Percentiles rank a stretch among this genome's conserved stretches.
Conservation (phyloP, 2,888 invertebrate species). For the Lutraria lutraria region DNA sequence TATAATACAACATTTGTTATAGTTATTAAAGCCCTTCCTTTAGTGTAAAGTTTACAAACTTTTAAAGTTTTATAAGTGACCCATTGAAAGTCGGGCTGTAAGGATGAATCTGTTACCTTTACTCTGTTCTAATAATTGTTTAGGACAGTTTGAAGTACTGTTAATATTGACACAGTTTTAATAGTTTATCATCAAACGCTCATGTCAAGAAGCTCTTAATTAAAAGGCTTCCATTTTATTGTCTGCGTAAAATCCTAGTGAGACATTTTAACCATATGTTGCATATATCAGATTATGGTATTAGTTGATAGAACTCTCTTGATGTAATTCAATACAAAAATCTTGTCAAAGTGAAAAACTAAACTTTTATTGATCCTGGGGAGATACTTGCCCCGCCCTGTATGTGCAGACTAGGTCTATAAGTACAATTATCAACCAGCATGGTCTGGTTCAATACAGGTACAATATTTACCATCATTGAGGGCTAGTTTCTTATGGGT, state of each 20-base stretch:
- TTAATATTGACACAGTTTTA: constrained; percentile 44
- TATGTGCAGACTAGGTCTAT: too few species aligned
- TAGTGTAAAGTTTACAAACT: too few species aligned
- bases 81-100: background rate
- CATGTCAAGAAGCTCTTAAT: constrained; percentile 46
- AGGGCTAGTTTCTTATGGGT: too few species aligned
- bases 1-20: too few species aligned
- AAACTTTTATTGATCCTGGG: constrained; percentile 13
- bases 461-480: too few species aligned
- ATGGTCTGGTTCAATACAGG: too few species aligned
- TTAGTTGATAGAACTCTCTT: constrained; percentile 41
- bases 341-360: background rate
- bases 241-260: background rate
- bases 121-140: background rate
- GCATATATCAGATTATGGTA: constrained; percentile 15
- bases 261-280: constrained; percentile 16
- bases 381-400: background rate
- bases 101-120: background rate
- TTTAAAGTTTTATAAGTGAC: background rate
- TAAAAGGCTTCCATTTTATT: constrained; percentile 31
- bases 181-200: constrained; percentile 27
- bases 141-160: constrained; percentile 18
- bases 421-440: too few species aligned
- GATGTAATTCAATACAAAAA: constrained; percentile 37
- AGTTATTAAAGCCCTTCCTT: too few species aligned